phyloP scores from a whole-genome alignment of 2,797 vertebrate species.

The Triplophysa yarkandensis region DNA sequence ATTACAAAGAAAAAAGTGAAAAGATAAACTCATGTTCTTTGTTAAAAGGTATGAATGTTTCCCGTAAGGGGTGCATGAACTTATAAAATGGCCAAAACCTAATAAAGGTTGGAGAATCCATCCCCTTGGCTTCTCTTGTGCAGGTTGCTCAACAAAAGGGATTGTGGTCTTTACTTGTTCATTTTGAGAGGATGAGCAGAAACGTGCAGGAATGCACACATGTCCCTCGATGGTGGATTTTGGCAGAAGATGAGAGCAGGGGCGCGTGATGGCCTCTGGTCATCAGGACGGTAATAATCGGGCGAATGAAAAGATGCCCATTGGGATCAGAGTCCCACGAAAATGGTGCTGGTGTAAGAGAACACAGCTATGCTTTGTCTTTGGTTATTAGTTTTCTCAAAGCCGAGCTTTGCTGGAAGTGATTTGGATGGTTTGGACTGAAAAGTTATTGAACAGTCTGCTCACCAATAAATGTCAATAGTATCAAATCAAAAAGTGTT shows the following conservation, averaged over 20 bases:
- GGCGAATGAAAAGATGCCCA: constrained; percentile 40
- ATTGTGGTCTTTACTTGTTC: constrained; percentile 58
- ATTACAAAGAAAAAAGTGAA: neutral
- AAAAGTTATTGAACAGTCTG: neutral
- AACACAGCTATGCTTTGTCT: constrained; percentile 14
- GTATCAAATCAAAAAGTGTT: neutral
- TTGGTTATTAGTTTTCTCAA: constrained; percentile 29
- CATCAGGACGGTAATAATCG: constrained; percentile 15
- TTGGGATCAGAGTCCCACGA: neutral
- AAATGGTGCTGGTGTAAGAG: neutral
- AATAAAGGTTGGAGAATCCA: constrained; percentile 47
- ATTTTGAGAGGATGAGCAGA: constrained; percentile 74
- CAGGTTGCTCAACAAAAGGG: constrained; percentile 53
- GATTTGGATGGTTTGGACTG: neutral
- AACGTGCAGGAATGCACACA: constrained; percentile 67
- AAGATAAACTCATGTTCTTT: too few relatives aligned
- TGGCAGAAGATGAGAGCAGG: constrained; percentile 63
- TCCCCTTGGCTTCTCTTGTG: constrained; percentile 48
- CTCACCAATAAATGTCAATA: neutral
- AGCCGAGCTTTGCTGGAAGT: neutral
- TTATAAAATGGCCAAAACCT: too few relatives aligned
- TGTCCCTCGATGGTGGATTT: constrained; percentile 62
- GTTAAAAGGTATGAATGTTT: too few relatives aligned
- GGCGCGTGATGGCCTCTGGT: constrained; percentile 43
- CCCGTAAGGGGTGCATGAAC: too few relatives aligned